These are phyloP conservation scores for Drosophila nr. medialis DNA, from an alignment of 2,888 invertebrate genomes.

Conservation along the genomic window DNA sequence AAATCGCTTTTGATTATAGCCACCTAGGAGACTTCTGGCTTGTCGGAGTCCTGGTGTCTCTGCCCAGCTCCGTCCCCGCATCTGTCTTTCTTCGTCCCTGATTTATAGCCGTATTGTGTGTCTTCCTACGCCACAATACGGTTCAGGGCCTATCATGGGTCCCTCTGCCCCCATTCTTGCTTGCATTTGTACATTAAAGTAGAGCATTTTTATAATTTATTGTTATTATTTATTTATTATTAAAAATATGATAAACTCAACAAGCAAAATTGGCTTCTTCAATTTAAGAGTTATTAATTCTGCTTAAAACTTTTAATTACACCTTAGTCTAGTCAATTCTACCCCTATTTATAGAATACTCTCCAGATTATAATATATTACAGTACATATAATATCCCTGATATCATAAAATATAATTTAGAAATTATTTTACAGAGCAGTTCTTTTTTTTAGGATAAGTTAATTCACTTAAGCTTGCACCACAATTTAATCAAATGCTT, in stretches of 20 bases:
- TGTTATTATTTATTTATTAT: background rate
- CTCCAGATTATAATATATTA: background rate
- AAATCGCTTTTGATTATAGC: too few relatives aligned
- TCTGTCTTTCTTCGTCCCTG: too few relatives aligned
- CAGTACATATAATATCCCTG: background rate
- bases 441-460: background rate
- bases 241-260: background rate
- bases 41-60: too few relatives aligned
- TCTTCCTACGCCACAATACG: too few relatives aligned
- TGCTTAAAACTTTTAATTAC: background rate
- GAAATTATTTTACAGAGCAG: background rate
- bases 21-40: too few relatives aligned
- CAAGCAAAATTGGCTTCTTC: background rate
- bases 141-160: too few relatives aligned
- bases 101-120: too few relatives aligned
- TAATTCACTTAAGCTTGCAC: background rate
- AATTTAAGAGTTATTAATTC: background rate
- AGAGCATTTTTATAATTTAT: background rate
- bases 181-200: fast-evolving
- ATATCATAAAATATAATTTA: background rate
- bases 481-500: background rate
- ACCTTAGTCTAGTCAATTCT: background rate
- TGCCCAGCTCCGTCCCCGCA: too few relatives aligned
- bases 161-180: too few relatives aligned
- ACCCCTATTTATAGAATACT: background rate